Evolutionary conservation across 2,797 vertebrate species (phyloP).

Genomic region (Aulostomus chinensis): DNA sequence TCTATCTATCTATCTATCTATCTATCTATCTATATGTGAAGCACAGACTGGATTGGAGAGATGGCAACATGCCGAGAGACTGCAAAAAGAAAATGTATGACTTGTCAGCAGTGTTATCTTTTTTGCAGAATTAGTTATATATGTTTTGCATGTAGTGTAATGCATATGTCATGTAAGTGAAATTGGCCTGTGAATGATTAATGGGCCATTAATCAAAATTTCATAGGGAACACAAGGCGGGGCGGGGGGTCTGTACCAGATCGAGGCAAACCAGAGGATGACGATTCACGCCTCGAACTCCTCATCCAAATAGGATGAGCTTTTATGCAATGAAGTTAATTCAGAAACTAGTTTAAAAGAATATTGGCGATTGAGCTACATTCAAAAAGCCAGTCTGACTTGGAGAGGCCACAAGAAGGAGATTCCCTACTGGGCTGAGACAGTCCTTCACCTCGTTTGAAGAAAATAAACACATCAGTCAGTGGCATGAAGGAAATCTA

Average conservation of each 20-base stretch:
- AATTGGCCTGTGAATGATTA: slow-evolving; percentile 73
- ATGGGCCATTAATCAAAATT: slow-evolving; percentile 60
- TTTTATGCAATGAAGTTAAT: slow-evolving; percentile 14
- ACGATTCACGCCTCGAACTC: slow-evolving; percentile 14
- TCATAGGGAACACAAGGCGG: slow-evolving; percentile 49
- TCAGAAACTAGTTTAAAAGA: neutral
- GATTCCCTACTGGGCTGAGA: too few relatives aligned
- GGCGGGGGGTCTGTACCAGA: slow-evolving; percentile 56
- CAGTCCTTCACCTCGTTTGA: too few relatives aligned
- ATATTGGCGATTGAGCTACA: neutral
- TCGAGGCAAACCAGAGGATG: slow-evolving; percentile 19
- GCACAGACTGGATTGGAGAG: too few relatives aligned
- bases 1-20: too few relatives aligned
- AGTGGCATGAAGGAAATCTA: too few relatives aligned
- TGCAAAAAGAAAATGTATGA: slow-evolving; percentile 16
- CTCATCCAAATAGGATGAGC: slow-evolving; percentile 19
- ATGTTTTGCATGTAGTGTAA: slow-evolving; percentile 63
- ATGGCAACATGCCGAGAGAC: neutral
- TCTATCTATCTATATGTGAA: too few relatives aligned
- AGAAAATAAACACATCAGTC: too few relatives aligned
- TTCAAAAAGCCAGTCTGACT: neutral
- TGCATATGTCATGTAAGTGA: slow-evolving; percentile 68
- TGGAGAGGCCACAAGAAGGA: too few relatives aligned
- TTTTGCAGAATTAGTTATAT: slow-evolving; percentile 51
- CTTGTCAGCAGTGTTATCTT: slow-evolving; percentile 42